Percentiles rank a stretch among this genome's conserved stretches.
phyloP scores from a whole-genome alignment of 1,140 invertebrate species.

The Maniola jurtina region DNA sequence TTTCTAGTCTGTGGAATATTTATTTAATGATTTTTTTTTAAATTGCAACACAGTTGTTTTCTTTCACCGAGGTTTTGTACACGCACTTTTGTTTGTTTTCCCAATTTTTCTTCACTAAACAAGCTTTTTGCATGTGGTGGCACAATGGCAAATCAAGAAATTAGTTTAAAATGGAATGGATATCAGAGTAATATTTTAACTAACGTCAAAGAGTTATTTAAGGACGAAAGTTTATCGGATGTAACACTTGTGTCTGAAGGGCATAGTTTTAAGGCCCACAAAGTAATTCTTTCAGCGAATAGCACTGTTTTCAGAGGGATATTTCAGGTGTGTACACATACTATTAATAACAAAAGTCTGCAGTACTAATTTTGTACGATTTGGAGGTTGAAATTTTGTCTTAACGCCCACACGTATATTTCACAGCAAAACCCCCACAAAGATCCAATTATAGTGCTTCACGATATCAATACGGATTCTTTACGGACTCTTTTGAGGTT shows the following conservation, averaged over 20 bases:
- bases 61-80: conserved; percentile 9
- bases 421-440: conserved; percentile 82
- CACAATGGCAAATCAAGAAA: conserved; percentile 78
- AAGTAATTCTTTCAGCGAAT: conserved; percentile 86
- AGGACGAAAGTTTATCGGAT: conserved; percentile 84
- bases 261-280: conserved; percentile 84
- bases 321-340: conserved; percentile 78
- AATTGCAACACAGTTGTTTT: conserved; percentile 21
- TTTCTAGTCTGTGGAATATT: too few relatives aligned
- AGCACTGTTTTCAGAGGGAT: conserved; percentile 85
- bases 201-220: conserved; percentile 82
- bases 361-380: not conserved
- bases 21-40: not conserved
- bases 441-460: conserved; percentile 84
- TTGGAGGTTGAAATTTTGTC: conserved; percentile 2
- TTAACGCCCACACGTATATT: conserved; percentile 66
- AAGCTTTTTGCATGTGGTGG: conserved; percentile 38
- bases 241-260: conserved; percentile 86
- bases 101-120: conserved; percentile 29
- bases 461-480: conserved; percentile 82
- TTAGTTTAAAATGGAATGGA: conserved; percentile 84
- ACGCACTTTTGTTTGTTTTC: conserved; percentile 38
- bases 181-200: conserved; percentile 82
- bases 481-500: conserved; percentile 81
- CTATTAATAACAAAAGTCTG: not conserved